These are phyloP conservation scores for Lumbricus terrestris DNA, from an alignment of 2,888 invertebrate genomes.

Conservation along the genomic window DNA sequence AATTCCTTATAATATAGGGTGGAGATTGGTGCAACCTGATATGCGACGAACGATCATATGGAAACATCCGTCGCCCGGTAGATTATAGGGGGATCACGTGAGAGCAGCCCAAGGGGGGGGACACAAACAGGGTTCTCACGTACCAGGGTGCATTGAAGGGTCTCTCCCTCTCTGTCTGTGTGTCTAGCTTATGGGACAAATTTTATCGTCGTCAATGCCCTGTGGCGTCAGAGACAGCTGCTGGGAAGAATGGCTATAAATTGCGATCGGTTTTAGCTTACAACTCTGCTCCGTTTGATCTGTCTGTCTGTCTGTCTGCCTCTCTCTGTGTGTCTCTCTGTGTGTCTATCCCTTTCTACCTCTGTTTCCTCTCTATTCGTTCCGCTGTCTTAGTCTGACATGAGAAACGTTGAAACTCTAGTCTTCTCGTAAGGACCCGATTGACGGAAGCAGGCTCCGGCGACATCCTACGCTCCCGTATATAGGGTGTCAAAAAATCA, in stretches of 20 bases:
- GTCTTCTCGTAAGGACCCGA: neutral
- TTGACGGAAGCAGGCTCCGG: neutral
- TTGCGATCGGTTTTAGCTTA: neutral
- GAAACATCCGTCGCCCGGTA: neutral
- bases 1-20: constrained; percentile 3
- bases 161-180: no score
- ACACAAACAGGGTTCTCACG: neutral
- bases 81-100: neutral
- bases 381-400: neutral
- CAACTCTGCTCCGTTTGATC: neutral
- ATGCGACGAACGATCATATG: neutral
- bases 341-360: neutral
- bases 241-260: neutral
- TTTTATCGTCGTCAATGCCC: neutral
- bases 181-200: no score
- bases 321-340: neutral
- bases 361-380: neutral
- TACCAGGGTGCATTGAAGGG: neutral
- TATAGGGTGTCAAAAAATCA: neutral
- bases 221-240: neutral
- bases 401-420: neutral
- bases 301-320: neutral
- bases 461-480: no score
- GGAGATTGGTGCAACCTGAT: neutral
- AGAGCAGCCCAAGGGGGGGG: neutral